These are phyloP conservation scores for Pipistrellus kuhlii DNA, from an alignment of 2,797 vertebrate genomes.

Conservation along the genomic window DNA sequence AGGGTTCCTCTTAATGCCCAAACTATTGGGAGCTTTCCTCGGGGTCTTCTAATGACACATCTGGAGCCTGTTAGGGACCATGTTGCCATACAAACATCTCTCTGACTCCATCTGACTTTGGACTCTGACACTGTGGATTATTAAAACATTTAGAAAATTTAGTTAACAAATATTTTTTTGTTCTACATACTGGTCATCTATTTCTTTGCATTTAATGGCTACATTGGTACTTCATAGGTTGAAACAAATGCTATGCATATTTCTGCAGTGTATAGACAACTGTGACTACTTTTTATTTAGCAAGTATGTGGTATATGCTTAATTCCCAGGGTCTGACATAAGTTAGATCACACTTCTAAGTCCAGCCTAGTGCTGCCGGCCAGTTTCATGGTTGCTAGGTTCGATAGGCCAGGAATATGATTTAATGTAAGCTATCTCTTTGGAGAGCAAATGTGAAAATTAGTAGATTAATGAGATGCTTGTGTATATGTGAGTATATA, in stretches of 20 bases:
- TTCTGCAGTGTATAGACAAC: not conserved
- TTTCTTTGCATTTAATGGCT: not conserved
- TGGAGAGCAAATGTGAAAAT: not conserved
- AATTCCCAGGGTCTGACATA: not conserved
- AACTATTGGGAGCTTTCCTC: not conserved
- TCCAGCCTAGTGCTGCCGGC: not conserved
- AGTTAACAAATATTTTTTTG: constrained; percentile 7
- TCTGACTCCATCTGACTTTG: not conserved
- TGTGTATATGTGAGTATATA: not conserved
- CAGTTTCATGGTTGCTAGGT: not conserved
- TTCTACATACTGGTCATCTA: not conserved
- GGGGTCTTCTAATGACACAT: constrained; percentile 13
- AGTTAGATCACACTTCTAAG: constrained; percentile 8
- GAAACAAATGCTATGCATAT: not conserved
- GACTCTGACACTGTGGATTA: constrained; percentile 5
- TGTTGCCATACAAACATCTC: not conserved
- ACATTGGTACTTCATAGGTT: not conserved
- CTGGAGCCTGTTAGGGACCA: constrained; percentile 10
- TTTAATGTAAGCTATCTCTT: not conserved
- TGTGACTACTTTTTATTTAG: not conserved
- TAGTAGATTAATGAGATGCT: not conserved
- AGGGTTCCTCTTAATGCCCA: constrained; percentile 15
- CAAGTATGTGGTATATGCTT: not conserved
- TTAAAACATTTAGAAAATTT: constrained; percentile 54
- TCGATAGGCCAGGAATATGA: not conserved